Base-by-base conservation (phyloP, 2,113 vertebrate species). In the Puma concolor region DNA sequence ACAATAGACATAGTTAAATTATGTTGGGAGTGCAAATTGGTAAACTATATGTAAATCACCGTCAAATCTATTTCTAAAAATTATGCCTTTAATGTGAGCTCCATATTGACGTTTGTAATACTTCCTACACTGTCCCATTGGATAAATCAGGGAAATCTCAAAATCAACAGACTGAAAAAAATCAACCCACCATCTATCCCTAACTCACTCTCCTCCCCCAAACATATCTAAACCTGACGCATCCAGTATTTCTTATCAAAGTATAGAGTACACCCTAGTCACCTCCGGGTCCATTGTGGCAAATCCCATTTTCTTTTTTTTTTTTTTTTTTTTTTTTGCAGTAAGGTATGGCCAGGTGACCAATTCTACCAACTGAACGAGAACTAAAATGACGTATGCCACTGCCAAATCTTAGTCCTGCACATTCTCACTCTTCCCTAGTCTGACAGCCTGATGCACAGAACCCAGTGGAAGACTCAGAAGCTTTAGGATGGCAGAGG, bases 11-110 rank as follows among this genome's bases (percentile, higher is more conserved):
- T 2, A 31, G 7, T 36, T 57, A 69, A 69, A 71, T 64, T 76
- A 44, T 29, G 3, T 7, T 25, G 4, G 7, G 15, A 7, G 1
- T 0, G 0, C 54, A 63, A 76, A 25, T 63, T 83, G 89, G 54
- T 67, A 88, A n/a, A 2, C 17, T 83, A 21, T 31, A 27, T 83
- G 5, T 57, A 91, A 76, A 90, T 81, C n/a, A 15, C 41, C 13
- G 29, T 17, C 36, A 86, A n/a, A 64, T 36, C 17, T 52, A 14
- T 82, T 92, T 92, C 57, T 64, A 92, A 92, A 94, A 57, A 21
- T 29, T 48, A 5, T n/a, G 27, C 14, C 54, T 63, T 89, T 52
- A 54, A 31, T 57, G 38, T 41, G 1, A 38, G 63, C 60, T 95
- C 69, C 67, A 80, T 27, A 80, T 6, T 52, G 27, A 69, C 38